Base-by-base conservation (phyloP, 2,797 vertebrate species). In the Heterohyrax brucei region DNA sequence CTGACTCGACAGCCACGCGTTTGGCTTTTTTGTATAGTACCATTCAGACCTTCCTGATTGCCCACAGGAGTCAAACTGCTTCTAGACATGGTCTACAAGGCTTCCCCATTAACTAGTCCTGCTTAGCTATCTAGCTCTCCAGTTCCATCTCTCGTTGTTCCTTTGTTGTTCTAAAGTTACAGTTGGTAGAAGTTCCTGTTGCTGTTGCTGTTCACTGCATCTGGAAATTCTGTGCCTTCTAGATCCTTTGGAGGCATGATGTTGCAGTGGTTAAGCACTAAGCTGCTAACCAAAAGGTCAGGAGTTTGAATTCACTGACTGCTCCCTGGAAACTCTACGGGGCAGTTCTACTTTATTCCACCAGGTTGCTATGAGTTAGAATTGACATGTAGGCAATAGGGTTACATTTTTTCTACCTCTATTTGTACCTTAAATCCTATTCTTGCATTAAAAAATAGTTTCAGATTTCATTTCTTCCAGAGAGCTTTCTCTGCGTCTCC, bases 101-200 rank as follows among this genome's bases (percentile, higher is more conserved):
- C 56, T 95, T 80, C n/a, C 18, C n/a, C 62, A 82, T 64, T 66
- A 85, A 61, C 80, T 87, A 77, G 64, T 79, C 73, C 12, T 62
- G 62, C 26, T 93, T 76, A 61, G 53, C 24, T 50, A 66, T 53
- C n/a, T 1, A 7, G 66, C 26, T 86, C 76, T 53, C 33, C 66
- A 30, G 22, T 50, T 91, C 76, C 48, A 75, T 78, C 75, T 76
- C 50, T 13, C 64, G 53, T 19, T 12, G 39, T 44, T 84, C 87
- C 33, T 68, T 50, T 21, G 24, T 30, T 78, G 18, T 48, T 72
- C 46, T 76, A 46, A 93, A 92, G 91, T 10, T 39, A 2, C 48
- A 53, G 62, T 59, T 56, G 21, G 22, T 46, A 33, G 85, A 70
- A 30, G 14, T 88, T 64, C 28, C 3, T 4, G 72, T 72, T 87